Evolutionary conservation across 2,888 invertebrate genomes (phyloP).

Genomic region (Asteroscopus sphinx): DNA sequence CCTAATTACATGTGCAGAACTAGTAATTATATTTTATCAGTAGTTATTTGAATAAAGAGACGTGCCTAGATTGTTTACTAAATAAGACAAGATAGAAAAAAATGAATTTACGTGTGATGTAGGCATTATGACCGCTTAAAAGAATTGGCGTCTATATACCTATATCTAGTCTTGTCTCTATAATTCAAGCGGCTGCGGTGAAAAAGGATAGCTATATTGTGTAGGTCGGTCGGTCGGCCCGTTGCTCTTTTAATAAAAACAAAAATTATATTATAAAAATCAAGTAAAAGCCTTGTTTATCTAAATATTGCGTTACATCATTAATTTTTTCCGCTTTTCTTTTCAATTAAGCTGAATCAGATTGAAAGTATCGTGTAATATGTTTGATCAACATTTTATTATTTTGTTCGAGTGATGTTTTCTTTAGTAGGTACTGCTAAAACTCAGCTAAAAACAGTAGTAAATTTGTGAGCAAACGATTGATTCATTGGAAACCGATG

Average conservation of each 20-base stretch:
- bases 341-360: slow-evolving; percentile 1
- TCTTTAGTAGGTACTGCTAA: neutral
- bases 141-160: slow-evolving; percentile 15
- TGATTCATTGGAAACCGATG: slow-evolving; percentile 26
- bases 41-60: too few species aligned
- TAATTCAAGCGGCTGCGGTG: slow-evolving; percentile 13
- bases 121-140: too few species aligned
- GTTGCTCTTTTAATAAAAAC: slow-evolving; percentile 16
- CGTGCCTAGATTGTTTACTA: too few species aligned
- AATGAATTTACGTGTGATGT: too few species aligned
- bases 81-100: too few species aligned
- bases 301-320: slow-evolving; percentile 22
- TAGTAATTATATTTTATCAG: too few species aligned
- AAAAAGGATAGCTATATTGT: slow-evolving; percentile 12
- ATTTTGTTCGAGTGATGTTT: neutral
- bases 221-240: neutral
- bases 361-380: neutral
- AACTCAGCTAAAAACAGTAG: neutral
- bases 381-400: slow-evolving; percentile 7
- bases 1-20: too few species aligned
- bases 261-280: slow-evolving; percentile 1
- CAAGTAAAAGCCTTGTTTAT: slow-evolving; percentile 8
- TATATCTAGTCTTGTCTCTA: too few species aligned
- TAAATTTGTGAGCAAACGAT: slow-evolving; percentile 10
- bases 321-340: slow-evolving; percentile 18